Conservation (phyloP, 2,113 vertebrate genomes). For the Oenanthe oenanthe region DNA sequence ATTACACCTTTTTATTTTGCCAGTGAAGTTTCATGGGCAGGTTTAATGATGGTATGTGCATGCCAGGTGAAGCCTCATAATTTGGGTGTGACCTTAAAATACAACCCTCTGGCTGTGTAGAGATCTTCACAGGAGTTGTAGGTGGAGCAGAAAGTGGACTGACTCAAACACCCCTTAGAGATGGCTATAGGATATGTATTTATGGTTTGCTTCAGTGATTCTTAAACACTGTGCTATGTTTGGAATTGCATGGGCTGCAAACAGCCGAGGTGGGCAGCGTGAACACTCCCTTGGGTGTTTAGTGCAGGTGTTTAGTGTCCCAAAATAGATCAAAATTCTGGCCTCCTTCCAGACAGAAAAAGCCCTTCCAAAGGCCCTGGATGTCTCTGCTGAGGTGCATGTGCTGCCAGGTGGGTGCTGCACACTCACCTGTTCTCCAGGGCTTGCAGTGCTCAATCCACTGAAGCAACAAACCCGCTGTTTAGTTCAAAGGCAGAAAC, state of each 20-base stretch:
- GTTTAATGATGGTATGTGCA: conserved; percentile 52
- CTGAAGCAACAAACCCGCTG: fast-evolving
- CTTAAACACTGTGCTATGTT: not conserved
- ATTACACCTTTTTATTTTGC: conserved; percentile 59
- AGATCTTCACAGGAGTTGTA: conserved; percentile 48
- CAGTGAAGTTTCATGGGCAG: conserved; percentile 49
- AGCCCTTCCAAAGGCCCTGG: not conserved
- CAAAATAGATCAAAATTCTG: not conserved
- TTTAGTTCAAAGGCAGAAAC: not conserved
- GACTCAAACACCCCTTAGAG: conserved; percentile 42
- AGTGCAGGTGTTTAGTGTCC: not conserved
- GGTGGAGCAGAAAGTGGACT: conserved; percentile 57
- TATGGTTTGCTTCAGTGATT: conserved; percentile 17
- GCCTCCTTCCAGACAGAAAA: not conserved
- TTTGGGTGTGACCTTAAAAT: conserved; percentile 69
- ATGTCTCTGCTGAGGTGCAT: fast-evolving
- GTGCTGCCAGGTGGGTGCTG: not conserved
- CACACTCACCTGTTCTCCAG: not conserved
- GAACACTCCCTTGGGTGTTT: not conserved
- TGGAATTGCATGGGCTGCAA: not conserved
- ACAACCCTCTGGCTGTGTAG: conserved; percentile 64
- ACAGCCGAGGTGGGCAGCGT: not conserved
- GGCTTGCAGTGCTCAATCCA: not conserved
- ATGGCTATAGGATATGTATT: conserved; percentile 65
- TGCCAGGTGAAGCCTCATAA: conserved; percentile 55